Evolutionary conservation across 2,888 invertebrate species (phyloP).

Genomic region (Stenolophus ochropezus): DNA sequence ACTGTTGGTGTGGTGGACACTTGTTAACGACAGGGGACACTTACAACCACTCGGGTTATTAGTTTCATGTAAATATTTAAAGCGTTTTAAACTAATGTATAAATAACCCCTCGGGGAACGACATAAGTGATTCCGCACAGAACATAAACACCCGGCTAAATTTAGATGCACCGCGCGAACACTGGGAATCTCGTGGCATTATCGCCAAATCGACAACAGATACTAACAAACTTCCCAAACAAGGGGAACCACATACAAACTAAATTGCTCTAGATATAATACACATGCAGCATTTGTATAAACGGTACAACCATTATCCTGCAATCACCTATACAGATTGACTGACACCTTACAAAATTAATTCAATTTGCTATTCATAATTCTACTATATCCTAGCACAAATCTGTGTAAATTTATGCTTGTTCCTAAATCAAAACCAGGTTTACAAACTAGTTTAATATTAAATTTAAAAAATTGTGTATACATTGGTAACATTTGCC

Average conservation of each 20-base stretch:
- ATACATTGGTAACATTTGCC: no score
- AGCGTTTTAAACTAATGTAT: constrained; percentile 58
- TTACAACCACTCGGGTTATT: constrained; percentile 42
- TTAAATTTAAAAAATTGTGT: no score
- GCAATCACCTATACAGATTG: no score
- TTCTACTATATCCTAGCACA: no score
- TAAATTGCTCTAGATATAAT: not conserved
- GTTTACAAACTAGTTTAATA: no score
- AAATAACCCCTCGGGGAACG: constrained; percentile 57
- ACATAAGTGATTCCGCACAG: constrained; percentile 56
- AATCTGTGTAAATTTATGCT: no score
- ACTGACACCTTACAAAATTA: no score
- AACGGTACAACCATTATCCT: no score
- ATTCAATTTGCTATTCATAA: no score
- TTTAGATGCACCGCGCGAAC: constrained; percentile 32
- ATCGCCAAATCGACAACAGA: not conserved
- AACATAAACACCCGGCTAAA: constrained; percentile 48
- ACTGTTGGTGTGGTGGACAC: not conserved
- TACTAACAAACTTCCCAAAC: not conserved
- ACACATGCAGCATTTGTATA: no score
- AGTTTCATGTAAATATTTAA: constrained; percentile 57
- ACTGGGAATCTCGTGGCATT: not conserved
- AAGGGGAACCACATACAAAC: not conserved
- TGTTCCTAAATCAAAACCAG: no score
- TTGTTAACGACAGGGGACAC: not conserved